Conservation (phyloP, 2,888 invertebrate genomes). For the Coenonympha glycerion region DNA sequence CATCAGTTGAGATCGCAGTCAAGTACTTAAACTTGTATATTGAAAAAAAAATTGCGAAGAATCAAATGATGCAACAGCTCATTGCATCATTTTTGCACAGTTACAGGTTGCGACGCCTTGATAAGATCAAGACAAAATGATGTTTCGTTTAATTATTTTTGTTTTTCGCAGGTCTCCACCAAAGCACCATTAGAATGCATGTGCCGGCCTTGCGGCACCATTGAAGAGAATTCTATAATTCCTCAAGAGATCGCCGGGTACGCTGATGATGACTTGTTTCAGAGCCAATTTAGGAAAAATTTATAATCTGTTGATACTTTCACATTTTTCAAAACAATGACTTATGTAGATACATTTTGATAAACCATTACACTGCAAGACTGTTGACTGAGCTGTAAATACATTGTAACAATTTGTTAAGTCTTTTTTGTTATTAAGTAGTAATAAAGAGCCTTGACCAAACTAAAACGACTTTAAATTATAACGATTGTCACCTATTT, state of each 20-base stretch:
- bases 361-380: too few relatives aligned
- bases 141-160: not conserved
- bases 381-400: constrained; percentile 1
- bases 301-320: constrained; percentile 50
- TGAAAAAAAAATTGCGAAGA: too few relatives aligned
- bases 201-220: constrained; percentile 93
- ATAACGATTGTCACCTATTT: too few relatives aligned
- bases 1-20: too few relatives aligned
- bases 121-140: too few relatives aligned
- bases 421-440: not conserved
- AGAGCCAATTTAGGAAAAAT: constrained; percentile 86
- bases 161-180: constrained; percentile 82
- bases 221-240: constrained; percentile 90
- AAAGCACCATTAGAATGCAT: constrained; percentile 95
- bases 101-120: too few relatives aligned
- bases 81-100: too few relatives aligned
- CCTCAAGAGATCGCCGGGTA: constrained; percentile 94
- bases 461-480: too few relatives aligned
- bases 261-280: constrained; percentile 86
- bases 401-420: not conserved
- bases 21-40: too few relatives aligned
- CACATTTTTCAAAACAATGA: too few relatives aligned
- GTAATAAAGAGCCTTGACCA: constrained; percentile 43
- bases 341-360: too few relatives aligned
- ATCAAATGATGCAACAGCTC: too few relatives aligned